Evolutionary conservation across 2,888 invertebrate species (phyloP).

Genomic region (Eledona agricola): DNA sequence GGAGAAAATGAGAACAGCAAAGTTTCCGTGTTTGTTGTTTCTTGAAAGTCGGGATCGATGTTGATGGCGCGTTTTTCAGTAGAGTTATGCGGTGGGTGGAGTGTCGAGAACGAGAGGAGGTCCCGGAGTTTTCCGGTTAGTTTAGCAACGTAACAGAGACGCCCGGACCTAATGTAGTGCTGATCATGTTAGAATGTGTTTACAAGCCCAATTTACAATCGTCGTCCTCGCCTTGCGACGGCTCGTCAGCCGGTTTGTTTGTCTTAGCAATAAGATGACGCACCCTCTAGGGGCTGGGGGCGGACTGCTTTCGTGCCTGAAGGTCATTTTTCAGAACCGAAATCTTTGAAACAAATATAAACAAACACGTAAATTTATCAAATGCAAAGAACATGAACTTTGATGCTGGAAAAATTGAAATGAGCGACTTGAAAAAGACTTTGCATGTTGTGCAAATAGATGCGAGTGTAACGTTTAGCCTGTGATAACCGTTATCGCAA

Average conservation of each 20-base stretch:
- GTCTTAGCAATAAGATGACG: slow-evolving; percentile 61
- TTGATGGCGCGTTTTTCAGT: slow-evolving; percentile 14
- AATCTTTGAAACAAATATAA: no score
- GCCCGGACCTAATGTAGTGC: slow-evolving; percentile 63
- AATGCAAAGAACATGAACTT: no score
- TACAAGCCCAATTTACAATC: slow-evolving; percentile 64
- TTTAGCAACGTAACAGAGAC: slow-evolving; percentile 61
- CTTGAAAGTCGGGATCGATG: slow-evolving; percentile 16
- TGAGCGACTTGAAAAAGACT: no score
- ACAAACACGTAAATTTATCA: no score
- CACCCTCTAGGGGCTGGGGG: slow-evolving; percentile 45
- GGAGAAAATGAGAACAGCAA: no score
- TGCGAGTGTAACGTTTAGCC: no score
- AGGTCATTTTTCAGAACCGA: slow-evolving; percentile 18
- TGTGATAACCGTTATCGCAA: no score
- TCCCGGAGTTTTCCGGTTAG: slow-evolving; percentile 58
- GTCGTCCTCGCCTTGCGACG: slow-evolving; percentile 59
- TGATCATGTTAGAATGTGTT: slow-evolving; percentile 65
- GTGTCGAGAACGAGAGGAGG: slow-evolving; percentile 26
- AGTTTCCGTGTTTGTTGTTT: slow-evolving; percentile 3
- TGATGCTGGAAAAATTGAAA: no score
- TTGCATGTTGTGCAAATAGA: no score
- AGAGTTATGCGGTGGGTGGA: slow-evolving; percentile 30
- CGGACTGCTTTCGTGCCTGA: slow-evolving; percentile 8
- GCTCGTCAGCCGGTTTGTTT: slow-evolving; percentile 60